Base-by-base conservation (phyloP, 2,888 invertebrate genomes). In the Sarcophaga carnaria region DNA sequence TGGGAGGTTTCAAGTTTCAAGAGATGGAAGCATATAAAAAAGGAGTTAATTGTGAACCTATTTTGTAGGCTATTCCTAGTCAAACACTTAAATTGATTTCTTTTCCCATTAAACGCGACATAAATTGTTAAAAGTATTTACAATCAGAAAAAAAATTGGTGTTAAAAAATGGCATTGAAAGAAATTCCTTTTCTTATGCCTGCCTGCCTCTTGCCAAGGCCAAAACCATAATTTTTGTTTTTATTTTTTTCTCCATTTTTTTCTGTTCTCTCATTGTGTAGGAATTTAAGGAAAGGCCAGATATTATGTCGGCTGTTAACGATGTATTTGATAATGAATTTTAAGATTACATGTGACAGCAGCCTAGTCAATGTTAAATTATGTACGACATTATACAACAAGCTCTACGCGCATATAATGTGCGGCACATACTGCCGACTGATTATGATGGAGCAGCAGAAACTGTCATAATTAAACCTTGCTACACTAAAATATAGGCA, bases 391-490 rank as follows among this genome's bases (percentile, higher is more conserved):
- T 54, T 54, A 54, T 2, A 54, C 12, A 54, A 54, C 17, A 54
- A 14, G 4, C 54, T 54, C 3, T 10, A 54, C 5, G 1, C 4
- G 1, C 4, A 54, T 49, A 54, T 14, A 14, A 49, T 49, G 4
- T 10, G 37, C 37, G 37, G 17, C 54, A 54, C 4, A 54, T 54
- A 14, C 5, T 17, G 54, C 17, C 1, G 54, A 0, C 91, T 92
- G 91, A 91, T 91, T 91, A 91, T 91, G 91, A 91, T 90, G 91
- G 90, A 92, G 92, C 91, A 90, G 92, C 89, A n/a, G 59, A 54
- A 54, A 54, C 89, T 91, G 90, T 92, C 91, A 90, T 92, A 92
- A 91, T 91, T 92, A 91, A 91, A 90, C 90, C 90, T 90, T 89
- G 88, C 5, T 17, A 54, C 12, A 17, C 12, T 54, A 54, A 14